Percentiles rank a stretch among this genome's conserved stretches.
phyloP scores from a whole-genome alignment of 2,888 invertebrate species.

The Itoplectis maculator region DNA sequence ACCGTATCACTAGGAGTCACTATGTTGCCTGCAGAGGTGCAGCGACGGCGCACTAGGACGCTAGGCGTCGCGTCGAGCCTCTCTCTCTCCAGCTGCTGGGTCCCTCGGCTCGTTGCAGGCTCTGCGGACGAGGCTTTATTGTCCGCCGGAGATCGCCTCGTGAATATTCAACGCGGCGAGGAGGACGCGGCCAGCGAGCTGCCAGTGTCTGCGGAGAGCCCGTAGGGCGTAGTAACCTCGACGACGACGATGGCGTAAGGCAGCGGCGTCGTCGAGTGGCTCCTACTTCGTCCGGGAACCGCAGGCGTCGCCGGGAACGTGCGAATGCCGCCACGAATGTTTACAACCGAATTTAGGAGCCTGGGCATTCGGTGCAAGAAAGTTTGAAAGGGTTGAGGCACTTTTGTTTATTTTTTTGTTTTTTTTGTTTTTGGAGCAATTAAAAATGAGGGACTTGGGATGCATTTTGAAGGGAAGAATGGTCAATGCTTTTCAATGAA shows the following conservation, averaged over 20 bases:
- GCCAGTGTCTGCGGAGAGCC: constrained; percentile 22
- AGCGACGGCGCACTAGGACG: constrained; percentile 32
- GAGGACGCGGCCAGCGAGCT: constrained; percentile 53
- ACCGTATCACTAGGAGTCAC: too few species aligned
- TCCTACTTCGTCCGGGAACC: constrained; percentile 63
- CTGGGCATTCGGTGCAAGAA: neutral
- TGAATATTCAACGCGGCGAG: constrained; percentile 79
- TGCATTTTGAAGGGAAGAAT: too few species aligned
- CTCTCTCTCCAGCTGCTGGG: too few species aligned
- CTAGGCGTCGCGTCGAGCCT: constrained; percentile 28
- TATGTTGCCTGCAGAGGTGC: neutral
- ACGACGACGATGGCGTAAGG: neutral
- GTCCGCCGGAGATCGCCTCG: constrained; percentile 74
- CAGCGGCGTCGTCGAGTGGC: constrained; percentile 5
- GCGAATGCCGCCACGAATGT: constrained; percentile 68
- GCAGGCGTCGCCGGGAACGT: constrained; percentile 73
- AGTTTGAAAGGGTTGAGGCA: constrained; percentile 2
- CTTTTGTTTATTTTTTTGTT: neutral
- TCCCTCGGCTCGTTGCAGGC: constrained; percentile 50
- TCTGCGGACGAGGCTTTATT: constrained; percentile 72
- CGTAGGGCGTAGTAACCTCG: constrained; percentile 28
- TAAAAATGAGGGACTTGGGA: neutral
- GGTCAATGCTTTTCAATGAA: neutral
- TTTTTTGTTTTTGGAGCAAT: neutral
- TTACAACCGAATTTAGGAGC: constrained; percentile 64